Evolutionary conservation across 2,888 invertebrate species (phyloP).

Genomic region (Mythimna albipuncta): DNA sequence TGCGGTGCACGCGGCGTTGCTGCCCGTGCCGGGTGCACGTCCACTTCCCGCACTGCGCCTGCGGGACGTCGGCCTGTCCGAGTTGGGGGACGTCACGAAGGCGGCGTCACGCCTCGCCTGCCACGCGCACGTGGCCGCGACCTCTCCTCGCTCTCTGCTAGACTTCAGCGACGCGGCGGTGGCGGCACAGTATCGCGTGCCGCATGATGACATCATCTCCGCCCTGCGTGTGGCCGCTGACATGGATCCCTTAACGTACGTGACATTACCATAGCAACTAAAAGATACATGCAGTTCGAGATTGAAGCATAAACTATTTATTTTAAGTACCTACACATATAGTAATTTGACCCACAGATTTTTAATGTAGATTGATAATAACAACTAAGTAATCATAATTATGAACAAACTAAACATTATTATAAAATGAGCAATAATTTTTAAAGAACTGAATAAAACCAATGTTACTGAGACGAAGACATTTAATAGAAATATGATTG

Average conservation of each 20-base stretch:
- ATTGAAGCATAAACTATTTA: too few species aligned
- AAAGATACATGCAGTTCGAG: too few species aligned
- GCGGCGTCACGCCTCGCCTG: conserved; percentile 75
- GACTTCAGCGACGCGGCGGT: conserved; percentile 72
- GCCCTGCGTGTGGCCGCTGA: conserved; percentile 7
- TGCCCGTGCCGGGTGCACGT: conserved; percentile 67
- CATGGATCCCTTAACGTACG: conserved; percentile 24
- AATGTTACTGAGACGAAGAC: too few species aligned
- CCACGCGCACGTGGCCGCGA: conserved; percentile 61
- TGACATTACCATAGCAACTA: background rate
- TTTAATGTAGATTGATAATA: too few species aligned
- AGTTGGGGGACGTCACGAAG: conserved; percentile 77
- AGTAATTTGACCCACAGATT: too few species aligned
- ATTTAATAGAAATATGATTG: too few species aligned
- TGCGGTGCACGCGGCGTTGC: conserved; percentile 67
- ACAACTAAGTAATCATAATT: too few species aligned
- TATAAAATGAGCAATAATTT: too few species aligned
- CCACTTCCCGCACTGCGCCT: conserved; percentile 71
- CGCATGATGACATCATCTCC: conserved; percentile 6
- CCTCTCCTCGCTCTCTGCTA: conserved; percentile 75
- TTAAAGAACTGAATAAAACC: too few species aligned
- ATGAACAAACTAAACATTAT: too few species aligned
- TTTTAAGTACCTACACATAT: too few species aligned
- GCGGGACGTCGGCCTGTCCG: conserved; percentile 78
- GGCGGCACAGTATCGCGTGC: conserved; percentile 66